A percentile compares a stretch with the other conserved stretches of the same genome.
Evolutionary conservation across 2,888 invertebrate species (phyloP).

Genomic region (Sussaba pulchella): DNA sequence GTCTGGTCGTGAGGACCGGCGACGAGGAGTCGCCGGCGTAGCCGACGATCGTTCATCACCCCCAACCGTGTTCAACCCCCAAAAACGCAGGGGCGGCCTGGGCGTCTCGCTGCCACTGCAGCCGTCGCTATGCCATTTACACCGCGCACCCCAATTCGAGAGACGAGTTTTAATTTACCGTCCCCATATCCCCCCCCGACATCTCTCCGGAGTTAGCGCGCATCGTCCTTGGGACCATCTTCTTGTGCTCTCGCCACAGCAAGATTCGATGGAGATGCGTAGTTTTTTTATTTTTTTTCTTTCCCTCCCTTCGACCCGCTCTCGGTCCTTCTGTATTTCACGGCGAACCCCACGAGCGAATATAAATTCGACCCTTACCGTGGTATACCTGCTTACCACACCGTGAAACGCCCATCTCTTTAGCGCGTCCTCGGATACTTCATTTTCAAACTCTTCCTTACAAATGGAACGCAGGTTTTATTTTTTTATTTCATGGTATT

Average conservation of each 20-base stretch:
- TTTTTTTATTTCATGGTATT: no score
- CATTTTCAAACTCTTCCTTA: no score
- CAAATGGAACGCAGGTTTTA: no score
- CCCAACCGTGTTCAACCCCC: conserved; percentile 54
- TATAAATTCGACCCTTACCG: conserved; percentile 18
- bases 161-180: conserved; percentile 60
- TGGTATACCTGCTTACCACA: neutral
- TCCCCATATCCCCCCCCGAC: conserved; percentile 23
- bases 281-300: conserved; percentile 10
- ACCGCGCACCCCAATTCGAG: conserved; percentile 26
- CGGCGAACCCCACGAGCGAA: neutral
- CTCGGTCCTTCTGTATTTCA: conserved; percentile 13
- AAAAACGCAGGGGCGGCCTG: conserved; percentile 52
- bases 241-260: conserved; percentile 16
- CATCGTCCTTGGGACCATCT: conserved; percentile 42
- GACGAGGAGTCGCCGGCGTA: conserved; percentile 50
- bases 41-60: conserved; percentile 76
- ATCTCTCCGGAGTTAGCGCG: no score
- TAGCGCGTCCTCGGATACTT: conserved; percentile 48
- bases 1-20: conserved; percentile 46
- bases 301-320: no score
- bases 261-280: conserved; percentile 1
- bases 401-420: conserved; percentile 46
- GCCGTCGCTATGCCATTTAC: neutral
- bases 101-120: no score